Evolutionary conservation across 2,888 invertebrate species (phyloP), one percentile per base, ranked within the genome.

Genomic region (Drosophila affinis): DNA sequence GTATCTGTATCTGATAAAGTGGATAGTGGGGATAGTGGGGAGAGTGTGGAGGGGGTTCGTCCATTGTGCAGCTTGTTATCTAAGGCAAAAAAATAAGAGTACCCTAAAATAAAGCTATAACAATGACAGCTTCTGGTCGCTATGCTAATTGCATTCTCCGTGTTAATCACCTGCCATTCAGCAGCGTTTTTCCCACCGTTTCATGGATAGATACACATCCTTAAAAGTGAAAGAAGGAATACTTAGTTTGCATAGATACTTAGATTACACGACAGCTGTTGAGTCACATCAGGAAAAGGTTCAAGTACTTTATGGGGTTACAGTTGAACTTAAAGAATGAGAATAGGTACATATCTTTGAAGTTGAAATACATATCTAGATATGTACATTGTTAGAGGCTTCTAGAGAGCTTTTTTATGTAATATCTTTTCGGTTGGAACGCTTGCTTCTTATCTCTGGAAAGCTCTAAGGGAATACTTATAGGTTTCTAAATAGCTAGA

Each of bases 121-220:
- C 88, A 87, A 77, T 68, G 71, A 60, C 64, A 72, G 69, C 69
- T 54, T 71, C 52, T 63, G 73, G 77, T 47, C 61, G 77, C 79
- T 65, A 65, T 75, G 78, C 77, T 87, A 89, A 89, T 89, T 90
- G 84, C 86, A 87, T 79, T 88, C 81, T 77, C 81, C 87, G 82
- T 90, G 89, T 89, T 89, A 88, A 90, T 89, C 90, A 88, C 79
- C 77, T 74, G 86, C 77, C 72, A 80, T 87, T 79, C 75, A 79
- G 83, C 78, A 85, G 85, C 17, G 45, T 12, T 34, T 39, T 56
- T 34, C 39, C 14, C 39, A 39, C 39, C 14, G 7, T n/a, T 39
- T 39, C n/a, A 14, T 2, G 34, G 12, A 12, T n/a, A 14, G n/a
- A 14, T 39, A 1, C n/a, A 39, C n/a, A n/a, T n/a, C 39, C 7